A percentile compares a stretch with the other conserved stretches of the same genome.
Conservation (phyloP, 2,888 invertebrate species). For the Eupsilia transversa region DNA sequence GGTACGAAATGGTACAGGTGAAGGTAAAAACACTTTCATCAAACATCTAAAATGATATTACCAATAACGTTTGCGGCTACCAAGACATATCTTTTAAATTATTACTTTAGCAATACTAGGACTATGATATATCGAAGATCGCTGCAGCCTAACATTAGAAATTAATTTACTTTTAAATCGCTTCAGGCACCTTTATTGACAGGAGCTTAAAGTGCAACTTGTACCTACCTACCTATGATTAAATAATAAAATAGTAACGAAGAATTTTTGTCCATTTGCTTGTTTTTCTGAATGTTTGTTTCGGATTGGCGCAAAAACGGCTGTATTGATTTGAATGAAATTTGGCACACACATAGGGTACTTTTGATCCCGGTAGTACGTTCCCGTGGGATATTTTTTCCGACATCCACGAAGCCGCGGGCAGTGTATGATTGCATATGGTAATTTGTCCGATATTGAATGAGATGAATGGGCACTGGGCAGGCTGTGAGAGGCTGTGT, state of each 20-base stretch:
- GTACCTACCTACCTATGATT: conserved; percentile 27
- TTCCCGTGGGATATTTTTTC: too few species aligned
- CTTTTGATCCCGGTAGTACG: too few species aligned
- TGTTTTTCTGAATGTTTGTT: too few species aligned
- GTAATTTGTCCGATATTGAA: conserved; percentile 59
- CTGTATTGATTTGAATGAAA: too few species aligned
- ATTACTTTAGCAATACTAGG: conserved; percentile 70
- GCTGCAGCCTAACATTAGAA: conserved; percentile 26
- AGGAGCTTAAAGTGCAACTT: conserved; percentile 44
- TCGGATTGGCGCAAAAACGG: too few species aligned
- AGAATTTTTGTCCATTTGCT: too few species aligned
- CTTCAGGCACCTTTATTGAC: conserved; percentile 46
- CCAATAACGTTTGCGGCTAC: conserved; percentile 72
- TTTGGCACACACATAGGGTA: too few species aligned
- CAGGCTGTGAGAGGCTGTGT: conserved; percentile 32
- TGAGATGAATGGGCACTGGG: conserved; percentile 52
- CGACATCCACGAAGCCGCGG: too few species aligned
- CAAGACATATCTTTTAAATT: conserved; percentile 63
- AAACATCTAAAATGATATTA: conserved; percentile 60
- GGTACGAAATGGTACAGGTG: conserved; percentile 62
- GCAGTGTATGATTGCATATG: conserved; percentile 45
- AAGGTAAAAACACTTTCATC: conserved; percentile 72
- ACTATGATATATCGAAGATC: conserved; percentile 60
- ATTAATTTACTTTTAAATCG: conserved; percentile 49
- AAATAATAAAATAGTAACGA: conserved; percentile 23